Evolutionary conservation across 2,797 vertebrate species (phyloP), one percentile per base, ranked within the genome.

Genomic region (Ciconia nigra): DNA sequence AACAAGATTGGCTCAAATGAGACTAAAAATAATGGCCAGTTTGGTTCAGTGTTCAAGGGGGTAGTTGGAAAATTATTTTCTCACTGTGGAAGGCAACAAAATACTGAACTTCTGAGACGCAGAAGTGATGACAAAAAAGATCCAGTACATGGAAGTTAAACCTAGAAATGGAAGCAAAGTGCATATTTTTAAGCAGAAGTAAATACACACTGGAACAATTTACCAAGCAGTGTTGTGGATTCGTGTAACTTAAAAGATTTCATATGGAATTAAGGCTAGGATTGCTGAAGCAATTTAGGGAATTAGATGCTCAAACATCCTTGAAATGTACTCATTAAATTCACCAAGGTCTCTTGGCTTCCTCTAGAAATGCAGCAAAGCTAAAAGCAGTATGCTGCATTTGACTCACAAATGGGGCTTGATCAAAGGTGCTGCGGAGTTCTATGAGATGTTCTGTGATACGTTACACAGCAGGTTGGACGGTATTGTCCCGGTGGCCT

Each of bases 241-340:
- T 96, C 80, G 72, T 79, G 39, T 84, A 83, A 79, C 54, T 90
- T 82, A 49, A 67, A 88, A 93, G 61, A 95, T 74, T 95, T 93
- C 62, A 37, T 54, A 74, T 90, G 70, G 70, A 90, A 90, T 92
- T 89, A 79, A 81, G 39, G 55, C 77, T 76, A 65, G 46, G 66
- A 79, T 82, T 90, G 59, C 63, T 87, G 82, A 94, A 91, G 63
- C 58, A 94, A 80, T 93, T 87, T 91, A 89, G 74, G 74, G 84
- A 95, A 96, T 95, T 94, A 95, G 71, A 70, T 93, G 67, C 82
- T 95, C 79, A 94, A 70, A 94, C 79, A 83, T 73, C 82, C 89
- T 96, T 95, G 89, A 95, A 96, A 91, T 89, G 63, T 59, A 79
- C 63, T 91, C n/a, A 80, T 95, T 95, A 93, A 89, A 80, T 80